Conservation (phyloP, 2,113 vertebrate species). For the Notothenia coriiceps region DNA sequence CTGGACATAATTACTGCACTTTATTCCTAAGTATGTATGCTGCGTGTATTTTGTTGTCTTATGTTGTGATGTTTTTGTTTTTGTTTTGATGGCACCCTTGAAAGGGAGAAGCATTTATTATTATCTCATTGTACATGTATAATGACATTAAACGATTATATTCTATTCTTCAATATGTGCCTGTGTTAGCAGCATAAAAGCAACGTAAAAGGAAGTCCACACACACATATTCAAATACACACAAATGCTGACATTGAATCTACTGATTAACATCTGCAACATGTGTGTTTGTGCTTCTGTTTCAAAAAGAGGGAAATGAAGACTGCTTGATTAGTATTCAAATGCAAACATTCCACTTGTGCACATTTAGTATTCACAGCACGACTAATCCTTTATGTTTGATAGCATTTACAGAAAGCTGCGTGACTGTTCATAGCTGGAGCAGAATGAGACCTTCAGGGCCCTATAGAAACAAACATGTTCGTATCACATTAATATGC, state of each 20-base stretch:
- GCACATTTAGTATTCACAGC: constrained; percentile 13
- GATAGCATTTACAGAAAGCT: neutral
- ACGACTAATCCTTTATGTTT: constrained; percentile 3
- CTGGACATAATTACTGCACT: too few relatives aligned
- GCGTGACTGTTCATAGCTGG: neutral
- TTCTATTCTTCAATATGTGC: neutral
- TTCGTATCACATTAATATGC: neutral
- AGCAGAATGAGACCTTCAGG: neutral
- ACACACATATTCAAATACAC: neutral
- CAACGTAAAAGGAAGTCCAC: neutral
- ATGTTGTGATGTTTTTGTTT: too few relatives aligned
- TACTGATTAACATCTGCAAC: neutral
- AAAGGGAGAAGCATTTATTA: too few relatives aligned
- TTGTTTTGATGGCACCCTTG: too few relatives aligned
- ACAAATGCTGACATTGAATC: neutral
- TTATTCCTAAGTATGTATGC: too few relatives aligned
- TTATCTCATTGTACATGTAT: too few relatives aligned
- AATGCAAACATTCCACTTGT: constrained; percentile 23
- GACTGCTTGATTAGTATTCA: constrained; percentile 53
- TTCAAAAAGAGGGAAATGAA: constrained; percentile 12
- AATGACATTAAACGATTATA: too few relatives aligned
- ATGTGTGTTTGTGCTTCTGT: neutral
- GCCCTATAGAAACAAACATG: neutral
- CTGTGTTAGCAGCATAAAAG: neutral
- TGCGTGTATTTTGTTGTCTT: too few relatives aligned